These are phyloP conservation scores for Euzetes globulus DNA, from an alignment of 2,888 invertebrate genomes.

Conservation along the genomic window DNA sequence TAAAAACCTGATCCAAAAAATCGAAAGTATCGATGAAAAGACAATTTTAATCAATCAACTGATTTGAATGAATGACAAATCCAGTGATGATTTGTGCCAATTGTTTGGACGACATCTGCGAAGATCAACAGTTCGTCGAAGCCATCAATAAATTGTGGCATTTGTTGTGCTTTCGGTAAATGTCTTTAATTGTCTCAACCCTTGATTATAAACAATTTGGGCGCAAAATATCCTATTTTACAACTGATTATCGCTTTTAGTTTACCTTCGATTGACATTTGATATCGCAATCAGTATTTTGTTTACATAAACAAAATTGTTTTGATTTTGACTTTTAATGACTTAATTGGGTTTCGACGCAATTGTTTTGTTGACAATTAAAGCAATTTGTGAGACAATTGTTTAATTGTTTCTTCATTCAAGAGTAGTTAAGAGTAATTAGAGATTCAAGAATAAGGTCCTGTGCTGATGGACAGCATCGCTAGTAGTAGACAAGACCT, in stretches of 20 bases:
- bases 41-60: not conserved
- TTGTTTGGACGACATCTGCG: constrained; percentile 60
- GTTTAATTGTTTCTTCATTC: not conserved
- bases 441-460: not conserved
- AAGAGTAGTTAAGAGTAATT: not conserved
- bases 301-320: not conserved
- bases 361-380: not conserved
- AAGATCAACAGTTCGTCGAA: constrained; percentile 65
- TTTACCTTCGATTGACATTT: not conserved
- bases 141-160: constrained; percentile 81
- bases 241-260: not conserved
- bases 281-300: not conserved
- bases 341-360: not conserved
- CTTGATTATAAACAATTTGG: not conserved
- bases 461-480: no score
- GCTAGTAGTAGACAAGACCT: no score
- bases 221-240: not conserved
- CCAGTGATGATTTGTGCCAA: constrained; percentile 57
- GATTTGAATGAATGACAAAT: not conserved
- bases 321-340: not conserved
- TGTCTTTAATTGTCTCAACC: not conserved
- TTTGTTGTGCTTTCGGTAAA: constrained; percentile 72
- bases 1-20: not conserved
- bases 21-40: not conserved
- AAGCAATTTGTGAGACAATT: not conserved